Conservation (phyloP, 2,797 vertebrate species). For the Harpagifer antarcticus region DNA sequence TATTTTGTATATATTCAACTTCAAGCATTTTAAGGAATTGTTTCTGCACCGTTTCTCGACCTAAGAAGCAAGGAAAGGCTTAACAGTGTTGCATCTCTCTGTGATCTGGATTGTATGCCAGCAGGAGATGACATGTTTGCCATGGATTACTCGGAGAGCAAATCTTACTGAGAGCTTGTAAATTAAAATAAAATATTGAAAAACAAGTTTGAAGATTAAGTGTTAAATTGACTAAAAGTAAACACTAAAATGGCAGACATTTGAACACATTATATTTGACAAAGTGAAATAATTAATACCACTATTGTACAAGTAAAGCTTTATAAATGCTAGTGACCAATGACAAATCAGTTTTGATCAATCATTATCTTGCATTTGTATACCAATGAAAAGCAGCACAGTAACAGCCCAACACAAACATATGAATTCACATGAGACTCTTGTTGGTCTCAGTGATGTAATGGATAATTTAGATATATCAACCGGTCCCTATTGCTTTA, state of each 20-base stretch:
- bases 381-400: not conserved
- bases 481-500: not conserved
- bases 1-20: not conserved
- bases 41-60: too few relatives aligned
- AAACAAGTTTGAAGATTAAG: not conserved
- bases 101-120: constrained; percentile 43
- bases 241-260: not conserved
- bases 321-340: not conserved
- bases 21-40: not conserved
- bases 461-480: not conserved
- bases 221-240: not conserved
- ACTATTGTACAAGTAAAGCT: not conserved
- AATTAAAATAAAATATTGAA: constrained; percentile 19
- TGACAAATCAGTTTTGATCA: not conserved
- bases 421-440: not conserved
- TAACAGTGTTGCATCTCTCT: constrained; percentile 23
- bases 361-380: not conserved
- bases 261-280: not conserved
- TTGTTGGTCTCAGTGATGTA: not conserved
- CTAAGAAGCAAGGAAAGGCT: not conserved
- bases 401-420: constrained; percentile 2
- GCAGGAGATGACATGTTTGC: constrained; percentile 39
- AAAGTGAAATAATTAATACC: not conserved
- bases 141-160: constrained; percentile 33
- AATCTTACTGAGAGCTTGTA: constrained; percentile 20